Evolutionary conservation across 2,888 invertebrate species (phyloP).

Genomic region (Erebia epiphron): DNA sequence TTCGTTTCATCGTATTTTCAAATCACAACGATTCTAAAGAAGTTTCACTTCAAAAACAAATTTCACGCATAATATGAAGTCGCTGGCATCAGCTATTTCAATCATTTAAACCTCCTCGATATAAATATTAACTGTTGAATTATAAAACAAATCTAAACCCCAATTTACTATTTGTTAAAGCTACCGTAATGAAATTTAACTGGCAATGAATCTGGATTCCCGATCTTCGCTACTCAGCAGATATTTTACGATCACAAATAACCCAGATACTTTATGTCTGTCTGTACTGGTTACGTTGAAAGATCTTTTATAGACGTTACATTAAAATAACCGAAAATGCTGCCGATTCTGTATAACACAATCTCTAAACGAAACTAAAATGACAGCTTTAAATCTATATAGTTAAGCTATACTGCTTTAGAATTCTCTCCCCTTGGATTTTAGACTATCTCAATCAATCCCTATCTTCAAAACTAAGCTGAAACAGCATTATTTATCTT

Average conservation of each 20-base stretch:
- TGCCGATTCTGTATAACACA: background rate
- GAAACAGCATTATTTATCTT: too few relatives aligned
- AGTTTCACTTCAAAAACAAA: too few relatives aligned
- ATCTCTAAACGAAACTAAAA: conserved; percentile 24
- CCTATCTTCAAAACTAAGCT: too few relatives aligned
- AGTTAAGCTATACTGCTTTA: background rate
- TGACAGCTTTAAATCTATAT: conserved; percentile 20
- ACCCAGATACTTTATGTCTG: conserved; percentile 30
- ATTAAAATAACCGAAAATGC: conserved; percentile 32
- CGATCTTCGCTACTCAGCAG: conserved; percentile 17
- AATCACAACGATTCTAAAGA: too few relatives aligned
- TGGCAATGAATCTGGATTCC: conserved; percentile 21
- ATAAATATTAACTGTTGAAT: background rate
- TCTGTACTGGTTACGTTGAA: conserved; percentile 15
- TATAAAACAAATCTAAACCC: background rate
- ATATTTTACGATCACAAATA: conserved; percentile 29
- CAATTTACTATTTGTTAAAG: background rate
- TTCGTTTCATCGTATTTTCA: too few relatives aligned
- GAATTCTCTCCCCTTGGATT: too few relatives aligned
- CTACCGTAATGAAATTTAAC: conserved; percentile 12
- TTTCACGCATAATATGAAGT: too few relatives aligned
- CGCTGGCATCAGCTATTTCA: too few relatives aligned
- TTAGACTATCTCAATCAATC: too few relatives aligned
- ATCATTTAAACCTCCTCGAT: too few relatives aligned
- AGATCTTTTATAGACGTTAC: conserved; percentile 27